Conservation (phyloP, 2,113 vertebrate genomes). For the Mungos mungo region DNA sequence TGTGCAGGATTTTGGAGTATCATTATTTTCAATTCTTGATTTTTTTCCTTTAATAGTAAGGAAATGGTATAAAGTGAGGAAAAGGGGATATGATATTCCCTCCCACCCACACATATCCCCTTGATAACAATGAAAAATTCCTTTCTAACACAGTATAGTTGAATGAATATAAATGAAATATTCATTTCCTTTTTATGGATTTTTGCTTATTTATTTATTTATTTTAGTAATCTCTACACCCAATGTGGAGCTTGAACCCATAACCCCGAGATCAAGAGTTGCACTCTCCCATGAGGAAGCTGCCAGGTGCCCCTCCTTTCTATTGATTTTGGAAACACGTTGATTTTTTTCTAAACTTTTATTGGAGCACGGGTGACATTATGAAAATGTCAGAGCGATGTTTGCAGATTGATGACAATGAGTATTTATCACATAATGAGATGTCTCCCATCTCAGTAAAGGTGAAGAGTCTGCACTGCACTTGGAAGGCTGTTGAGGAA, state of each 20-base stretch:
- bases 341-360: background rate
- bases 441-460: background rate
- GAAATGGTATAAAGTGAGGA: background rate
- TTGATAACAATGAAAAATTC: background rate
- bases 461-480: background rate
- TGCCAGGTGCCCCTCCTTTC: background rate
- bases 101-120: too few relatives aligned
- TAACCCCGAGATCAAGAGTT: too few relatives aligned
- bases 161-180: background rate
- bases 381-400: background rate
- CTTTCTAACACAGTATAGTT: background rate
- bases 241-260: too few relatives aligned
- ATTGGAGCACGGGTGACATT: background rate
- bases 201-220: too few relatives aligned
- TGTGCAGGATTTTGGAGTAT: background rate
- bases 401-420: background rate
- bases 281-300: too few relatives aligned
- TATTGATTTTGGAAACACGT: background rate
- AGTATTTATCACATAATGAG: background rate
- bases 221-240: too few relatives aligned
- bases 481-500: constrained; percentile 70
- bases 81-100: background rate
- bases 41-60: background rate
- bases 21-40: background rate
- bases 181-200: background rate